phyloP scores from a whole-genome alignment of 2,888 invertebrate genomes.

The Dryadula phaetusa region DNA sequence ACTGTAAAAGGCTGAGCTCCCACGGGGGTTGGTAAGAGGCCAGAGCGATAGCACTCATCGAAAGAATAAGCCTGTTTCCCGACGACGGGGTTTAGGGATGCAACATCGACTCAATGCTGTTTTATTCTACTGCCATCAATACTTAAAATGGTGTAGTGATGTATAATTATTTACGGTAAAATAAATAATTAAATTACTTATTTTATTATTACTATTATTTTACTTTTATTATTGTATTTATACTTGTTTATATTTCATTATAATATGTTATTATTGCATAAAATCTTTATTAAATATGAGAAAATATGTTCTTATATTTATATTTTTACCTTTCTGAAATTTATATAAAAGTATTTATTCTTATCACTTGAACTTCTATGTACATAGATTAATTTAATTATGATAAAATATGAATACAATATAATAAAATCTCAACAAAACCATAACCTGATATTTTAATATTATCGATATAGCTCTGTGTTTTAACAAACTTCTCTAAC shows the following conservation, averaged over 20 bases:
- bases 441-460: neutral
- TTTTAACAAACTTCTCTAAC: slow-evolving; percentile 54
- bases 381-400: too few relatives aligned
- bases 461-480: slow-evolving; percentile 15
- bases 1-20: slow-evolving; percentile 80
- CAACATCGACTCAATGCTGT: slow-evolving; percentile 81
- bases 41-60: slow-evolving; percentile 79
- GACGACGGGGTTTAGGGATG: slow-evolving; percentile 79
- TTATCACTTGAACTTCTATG: too few relatives aligned
- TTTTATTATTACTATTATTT: neutral
- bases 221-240: neutral
- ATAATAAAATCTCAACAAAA: neutral
- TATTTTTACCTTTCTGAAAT: too few relatives aligned
- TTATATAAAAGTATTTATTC: too few relatives aligned
- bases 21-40: slow-evolving; percentile 71
- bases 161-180: slow-evolving; percentile 20
- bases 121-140: slow-evolving; percentile 82
- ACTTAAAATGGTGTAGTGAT: slow-evolving; percentile 73
- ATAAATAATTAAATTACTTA: neutral
- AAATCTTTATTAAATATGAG: too few relatives aligned
- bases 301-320: too few relatives aligned
- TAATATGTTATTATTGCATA: too few relatives aligned
- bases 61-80: slow-evolving; percentile 83
- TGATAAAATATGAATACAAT: too few relatives aligned
- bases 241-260: neutral